phyloP scores from a whole-genome alignment of 2,888 invertebrate genomes.

The Pyrochroa serraticornis region DNA sequence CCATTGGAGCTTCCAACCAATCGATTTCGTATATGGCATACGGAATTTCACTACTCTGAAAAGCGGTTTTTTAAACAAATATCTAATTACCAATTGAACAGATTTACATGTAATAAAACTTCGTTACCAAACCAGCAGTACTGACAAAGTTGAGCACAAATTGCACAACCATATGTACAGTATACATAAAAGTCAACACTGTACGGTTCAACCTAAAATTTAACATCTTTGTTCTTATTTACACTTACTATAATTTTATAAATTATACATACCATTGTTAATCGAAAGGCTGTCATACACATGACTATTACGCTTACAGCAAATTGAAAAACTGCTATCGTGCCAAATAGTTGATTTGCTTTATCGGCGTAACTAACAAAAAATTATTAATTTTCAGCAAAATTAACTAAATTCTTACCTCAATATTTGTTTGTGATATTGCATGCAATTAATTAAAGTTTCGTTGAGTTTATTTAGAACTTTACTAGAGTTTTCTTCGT shows the following conservation, averaged over 20 bases:
- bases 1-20: neutral
- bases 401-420: neutral
- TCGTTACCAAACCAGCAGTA: constrained; percentile 29
- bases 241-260: too few relatives aligned
- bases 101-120: constrained; percentile 12
- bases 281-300: too few relatives aligned
- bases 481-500: too few relatives aligned
- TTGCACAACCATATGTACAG: constrained; percentile 6
- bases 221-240: too few relatives aligned
- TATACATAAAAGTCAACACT: constrained; percentile 12
- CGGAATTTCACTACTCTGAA: constrained; percentile 4
- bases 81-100: neutral
- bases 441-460: neutral
- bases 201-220: constrained; percentile 6
- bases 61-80: neutral
- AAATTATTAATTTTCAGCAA: too few relatives aligned
- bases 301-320: constrained; percentile 15
- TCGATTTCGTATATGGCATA: neutral
- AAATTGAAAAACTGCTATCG: constrained; percentile 12
- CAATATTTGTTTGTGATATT: constrained; percentile 2
- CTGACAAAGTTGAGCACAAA: constrained; percentile 16
- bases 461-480: too few relatives aligned
- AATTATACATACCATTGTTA: too few relatives aligned
- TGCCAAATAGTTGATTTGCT: constrained; percentile 17
- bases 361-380: constrained; percentile 17